phyloP scores from a whole-genome alignment of 2,888 invertebrate species.

The Mythimna albipuncta region DNA sequence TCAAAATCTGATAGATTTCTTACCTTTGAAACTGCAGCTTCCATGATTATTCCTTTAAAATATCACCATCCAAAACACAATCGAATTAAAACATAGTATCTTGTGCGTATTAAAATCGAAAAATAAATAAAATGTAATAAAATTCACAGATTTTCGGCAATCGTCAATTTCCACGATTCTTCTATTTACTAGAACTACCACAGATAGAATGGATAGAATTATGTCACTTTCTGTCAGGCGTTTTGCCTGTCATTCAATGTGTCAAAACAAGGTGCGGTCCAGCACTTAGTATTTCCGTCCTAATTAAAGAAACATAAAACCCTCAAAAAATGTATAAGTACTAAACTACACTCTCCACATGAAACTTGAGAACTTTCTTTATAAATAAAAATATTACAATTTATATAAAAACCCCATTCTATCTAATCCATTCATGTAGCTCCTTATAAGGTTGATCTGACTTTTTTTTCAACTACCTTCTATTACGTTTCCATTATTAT shows the following conservation, averaged over 20 bases:
- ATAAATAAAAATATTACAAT: neutral
- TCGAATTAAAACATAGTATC: conserved; percentile 62
- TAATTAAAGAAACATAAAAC: neutral
- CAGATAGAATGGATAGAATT: conserved; percentile 44
- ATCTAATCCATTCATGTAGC: no score
- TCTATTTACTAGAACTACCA: conserved; percentile 63
- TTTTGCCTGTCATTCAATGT: neutral
- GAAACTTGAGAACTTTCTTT: no score
- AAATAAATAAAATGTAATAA: conserved; percentile 49
- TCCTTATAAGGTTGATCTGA: no score
- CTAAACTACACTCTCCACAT: no score
- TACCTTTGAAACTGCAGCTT: conserved; percentile 71
- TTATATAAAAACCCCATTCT: no score
- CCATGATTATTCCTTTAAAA: conserved; percentile 64
- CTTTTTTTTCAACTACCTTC: conserved; percentile 13
- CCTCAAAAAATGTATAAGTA: no score
- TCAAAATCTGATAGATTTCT: conserved; percentile 11
- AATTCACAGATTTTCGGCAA: conserved; percentile 61
- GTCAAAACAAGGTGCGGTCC: conserved; percentile 23
- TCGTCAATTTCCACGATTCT: conserved; percentile 56
- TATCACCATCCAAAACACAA: conserved; percentile 46
- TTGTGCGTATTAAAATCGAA: conserved; percentile 38
- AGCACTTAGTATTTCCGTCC: neutral
- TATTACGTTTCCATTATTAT: neutral
- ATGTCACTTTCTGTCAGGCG: conserved; percentile 14